Percentiles rank a stretch among this genome's conserved stretches.
phyloP scores from a whole-genome alignment of 53 echinoderm and acorn worm species.

The Zoroaster sp. region DNA sequence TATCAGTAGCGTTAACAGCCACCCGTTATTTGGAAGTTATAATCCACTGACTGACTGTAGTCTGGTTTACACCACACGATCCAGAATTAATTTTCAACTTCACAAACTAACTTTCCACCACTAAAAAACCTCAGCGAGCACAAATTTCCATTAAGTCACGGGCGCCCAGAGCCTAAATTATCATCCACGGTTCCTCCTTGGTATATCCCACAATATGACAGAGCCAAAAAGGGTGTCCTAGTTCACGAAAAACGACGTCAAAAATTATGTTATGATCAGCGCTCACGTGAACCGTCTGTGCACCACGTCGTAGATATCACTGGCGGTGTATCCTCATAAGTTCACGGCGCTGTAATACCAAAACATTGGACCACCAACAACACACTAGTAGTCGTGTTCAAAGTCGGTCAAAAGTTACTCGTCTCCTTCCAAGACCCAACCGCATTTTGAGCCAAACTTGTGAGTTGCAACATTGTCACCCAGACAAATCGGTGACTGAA shows the following conservation, averaged over 20 bases:
- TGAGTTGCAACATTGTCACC: background rate
- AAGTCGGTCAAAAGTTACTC: background rate
- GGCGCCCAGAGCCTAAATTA: background rate
- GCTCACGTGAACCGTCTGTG: background rate
- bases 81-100: background rate
- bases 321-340: background rate
- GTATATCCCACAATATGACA: background rate
- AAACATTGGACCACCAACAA: background rate
- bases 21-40: background rate
- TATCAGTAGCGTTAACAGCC: background rate
- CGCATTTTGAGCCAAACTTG: background rate
- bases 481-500: conserved; percentile 9
- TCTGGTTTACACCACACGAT: background rate
- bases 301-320: background rate
- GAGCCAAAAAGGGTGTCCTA: background rate
- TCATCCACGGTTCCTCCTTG: background rate
- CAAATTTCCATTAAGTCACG: background rate
- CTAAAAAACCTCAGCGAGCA: background rate
- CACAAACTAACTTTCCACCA: background rate
- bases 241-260: background rate
- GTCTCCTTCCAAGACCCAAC: background rate
- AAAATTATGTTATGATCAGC: background rate
- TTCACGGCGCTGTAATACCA: background rate
- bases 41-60: background rate
- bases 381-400: background rate